These are phyloP conservation scores for Regulus satrapa DNA, from an alignment of 2,113 vertebrate genomes.

Conservation along the genomic window DNA sequence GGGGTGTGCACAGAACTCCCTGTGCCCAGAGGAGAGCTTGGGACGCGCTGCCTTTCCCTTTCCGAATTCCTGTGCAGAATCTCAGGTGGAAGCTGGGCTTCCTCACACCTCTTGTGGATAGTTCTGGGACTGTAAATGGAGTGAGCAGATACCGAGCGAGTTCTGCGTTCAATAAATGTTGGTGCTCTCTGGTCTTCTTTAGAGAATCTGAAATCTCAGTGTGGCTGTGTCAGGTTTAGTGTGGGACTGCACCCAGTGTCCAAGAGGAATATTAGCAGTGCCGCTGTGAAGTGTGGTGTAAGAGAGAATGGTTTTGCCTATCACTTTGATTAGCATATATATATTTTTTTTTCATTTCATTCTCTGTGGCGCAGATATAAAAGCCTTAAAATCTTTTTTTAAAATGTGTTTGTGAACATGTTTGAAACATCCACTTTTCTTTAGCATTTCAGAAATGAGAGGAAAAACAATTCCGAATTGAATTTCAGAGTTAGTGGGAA, in stretches of 20 bases:
- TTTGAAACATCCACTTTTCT: not conserved
- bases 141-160: not conserved
- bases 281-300: not conserved
- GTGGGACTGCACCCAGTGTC: not conserved
- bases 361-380: not conserved
- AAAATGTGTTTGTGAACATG: not conserved
- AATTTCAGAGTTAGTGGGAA: not conserved
- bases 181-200: not conserved
- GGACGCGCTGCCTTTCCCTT: not conserved
- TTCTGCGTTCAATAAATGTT: not conserved
- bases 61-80: not conserved
- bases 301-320: not conserved
- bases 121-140: not conserved
- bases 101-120: not conserved
- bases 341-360: not conserved
- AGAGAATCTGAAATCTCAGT: not conserved
- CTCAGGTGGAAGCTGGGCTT: not conserved
- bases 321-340: accelerated
- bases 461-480: not conserved
- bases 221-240: not conserved
- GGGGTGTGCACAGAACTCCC: not conserved
- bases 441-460: not conserved
- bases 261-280: not conserved
- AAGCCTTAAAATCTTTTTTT: not conserved
- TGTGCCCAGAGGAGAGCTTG: not conserved